Conservation (phyloP, 2,888 invertebrate genomes). For the Himalopsyche japonica region DNA sequence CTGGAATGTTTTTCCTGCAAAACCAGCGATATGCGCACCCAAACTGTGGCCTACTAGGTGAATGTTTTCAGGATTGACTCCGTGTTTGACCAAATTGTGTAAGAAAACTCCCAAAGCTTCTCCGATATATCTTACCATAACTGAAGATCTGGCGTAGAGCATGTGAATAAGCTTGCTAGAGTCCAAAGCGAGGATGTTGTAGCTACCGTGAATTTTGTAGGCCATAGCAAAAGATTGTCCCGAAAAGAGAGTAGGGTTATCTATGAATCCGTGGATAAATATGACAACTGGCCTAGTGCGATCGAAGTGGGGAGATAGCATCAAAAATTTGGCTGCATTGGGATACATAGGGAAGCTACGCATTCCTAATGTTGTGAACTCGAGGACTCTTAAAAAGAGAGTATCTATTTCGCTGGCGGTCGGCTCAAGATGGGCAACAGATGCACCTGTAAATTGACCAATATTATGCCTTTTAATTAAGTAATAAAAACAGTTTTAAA, state of each 20-base stretch:
- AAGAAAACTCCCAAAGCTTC: slow-evolving; percentile 16
- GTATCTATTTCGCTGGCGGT: not conserved
- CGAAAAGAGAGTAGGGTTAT: slow-evolving; percentile 15
- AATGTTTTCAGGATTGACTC: slow-evolving; percentile 16
- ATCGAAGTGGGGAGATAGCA: slow-evolving; percentile 17
- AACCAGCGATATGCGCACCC: slow-evolving; percentile 38
- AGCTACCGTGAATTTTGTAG: slow-evolving; percentile 24
- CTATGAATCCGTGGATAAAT: slow-evolving; percentile 31
- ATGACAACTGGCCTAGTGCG: slow-evolving; percentile 16
- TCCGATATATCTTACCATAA: slow-evolving; percentile 26
- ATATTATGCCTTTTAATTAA: too few relatives aligned
- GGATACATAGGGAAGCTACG: slow-evolving; percentile 18
- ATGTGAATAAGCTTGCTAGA: slow-evolving; percentile 25
- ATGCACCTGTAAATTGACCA: too few relatives aligned
- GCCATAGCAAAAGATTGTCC: slow-evolving; percentile 25
- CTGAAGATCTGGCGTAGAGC: slow-evolving; percentile 18
- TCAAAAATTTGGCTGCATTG: slow-evolving; percentile 12
- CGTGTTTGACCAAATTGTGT: slow-evolving; percentile 9
- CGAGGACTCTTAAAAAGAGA: slow-evolving; percentile 6
- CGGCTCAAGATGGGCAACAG: not conserved
- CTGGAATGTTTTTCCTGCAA: slow-evolving; percentile 35
- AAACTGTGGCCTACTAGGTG: slow-evolving; percentile 41
- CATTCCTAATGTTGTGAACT: slow-evolving; percentile 20
- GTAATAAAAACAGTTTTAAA: too few relatives aligned
- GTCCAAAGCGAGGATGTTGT: slow-evolving; percentile 29